Evolutionary conservation across 2,113 vertebrate species (phyloP), one percentile per base, ranked within the genome.

Genomic region (Ceuthmochares aereus): DNA sequence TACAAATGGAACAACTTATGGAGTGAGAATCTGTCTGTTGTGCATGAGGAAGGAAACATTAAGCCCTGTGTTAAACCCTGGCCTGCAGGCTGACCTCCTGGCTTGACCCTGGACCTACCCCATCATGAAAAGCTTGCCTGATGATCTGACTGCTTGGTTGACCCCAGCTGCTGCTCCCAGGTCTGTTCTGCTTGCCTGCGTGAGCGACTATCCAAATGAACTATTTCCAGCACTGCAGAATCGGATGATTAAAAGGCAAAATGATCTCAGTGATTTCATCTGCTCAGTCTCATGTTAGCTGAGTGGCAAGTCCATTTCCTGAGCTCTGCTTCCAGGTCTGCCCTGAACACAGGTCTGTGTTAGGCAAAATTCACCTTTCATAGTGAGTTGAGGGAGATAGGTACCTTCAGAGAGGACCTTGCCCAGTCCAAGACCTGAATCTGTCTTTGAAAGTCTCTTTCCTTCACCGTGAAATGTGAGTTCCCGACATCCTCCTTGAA

Each of bases 1-100:
- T 89, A 92, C 58, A 84, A 87, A 89, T 54, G 22, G 77, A 81
- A 68, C 49, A 74, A 84, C 94, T 94, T 82, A 45, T 73, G 58
- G 66, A 75, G 66, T 60, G 14, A 82, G 32, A 89, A 72, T 55
- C 55, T 90, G n/a, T 56, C 73, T 92, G 13, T 30, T 68, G 60
- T 75, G 25, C 2, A 1, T 3, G 32, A 84, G 83, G 73, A 94
- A 87, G 69, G 83, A 84, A 90, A 73, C 3, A 3, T 54, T 56
- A 49, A 52, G 26, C 25, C 26, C 51, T 52, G 47, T 47, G 47
- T 47, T 47, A 47, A 47, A 49, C 47, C 21, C n/a, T 67, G 29
- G 37, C 22, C 13, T 59, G 13, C 0, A 2, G 25, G 15, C 30
- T 69, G 51, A 58, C 30, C 15, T 79, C 13, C 27, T 2, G 7